phyloP scores from a whole-genome alignment of 1,140 invertebrate genomes.

The Aphis craccivora region DNA sequence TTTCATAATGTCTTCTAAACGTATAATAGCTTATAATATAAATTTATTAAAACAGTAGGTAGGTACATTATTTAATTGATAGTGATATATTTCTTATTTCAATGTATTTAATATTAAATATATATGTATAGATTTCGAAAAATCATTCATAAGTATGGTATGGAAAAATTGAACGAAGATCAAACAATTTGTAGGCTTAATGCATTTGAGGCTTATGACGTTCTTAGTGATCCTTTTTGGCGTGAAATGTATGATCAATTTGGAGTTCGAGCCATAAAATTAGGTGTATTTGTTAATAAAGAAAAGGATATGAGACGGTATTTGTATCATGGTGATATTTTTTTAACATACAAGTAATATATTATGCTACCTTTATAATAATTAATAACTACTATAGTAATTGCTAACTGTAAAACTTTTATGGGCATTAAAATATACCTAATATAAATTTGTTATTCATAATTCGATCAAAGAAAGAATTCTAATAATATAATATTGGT shows the following conservation, averaged over 20 bases:
- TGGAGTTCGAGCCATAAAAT: conserved; percentile 85
- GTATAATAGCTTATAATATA: not conserved
- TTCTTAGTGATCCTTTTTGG: conserved; percentile 75
- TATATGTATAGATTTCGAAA: not conserved
- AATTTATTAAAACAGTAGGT: not conserved
- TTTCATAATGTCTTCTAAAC: no score
- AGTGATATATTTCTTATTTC: not conserved
- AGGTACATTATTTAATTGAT: not conserved
- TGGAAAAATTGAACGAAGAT: conserved; percentile 7
- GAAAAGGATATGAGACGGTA: conserved; percentile 70
- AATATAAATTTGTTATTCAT: not conserved
- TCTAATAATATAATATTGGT: not conserved
- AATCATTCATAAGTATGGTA: conserved; percentile 23
- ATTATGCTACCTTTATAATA: not conserved
- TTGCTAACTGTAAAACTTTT: not conserved
- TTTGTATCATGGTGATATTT: conserved; percentile 83
- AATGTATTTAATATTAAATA: not conserved
- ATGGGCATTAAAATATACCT: not conserved
- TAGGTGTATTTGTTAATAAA: not conserved
- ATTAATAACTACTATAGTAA: not conserved
- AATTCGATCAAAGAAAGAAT: not conserved
- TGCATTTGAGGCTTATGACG: conserved; percentile 79
- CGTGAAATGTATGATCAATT: conserved; percentile 86
- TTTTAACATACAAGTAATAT: conserved; percentile 75
- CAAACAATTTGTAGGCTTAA: not conserved